Conservation (phyloP, 2,113 vertebrate species). For the Pogonocichla stellata region DNA sequence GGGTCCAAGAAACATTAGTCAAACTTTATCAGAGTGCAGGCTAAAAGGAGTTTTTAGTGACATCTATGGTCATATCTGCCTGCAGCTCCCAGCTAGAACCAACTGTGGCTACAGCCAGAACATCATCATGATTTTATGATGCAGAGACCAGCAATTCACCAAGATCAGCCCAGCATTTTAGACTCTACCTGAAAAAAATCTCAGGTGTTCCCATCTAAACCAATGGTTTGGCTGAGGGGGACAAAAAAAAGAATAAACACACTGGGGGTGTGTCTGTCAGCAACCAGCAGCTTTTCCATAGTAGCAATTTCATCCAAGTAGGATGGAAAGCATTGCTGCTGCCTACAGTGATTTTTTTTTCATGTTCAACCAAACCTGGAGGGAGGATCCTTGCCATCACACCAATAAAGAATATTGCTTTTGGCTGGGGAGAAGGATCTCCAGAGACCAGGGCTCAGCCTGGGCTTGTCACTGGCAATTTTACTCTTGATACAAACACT, state of each 20-base stretch:
- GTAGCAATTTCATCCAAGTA: not conserved
- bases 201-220: not conserved
- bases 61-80: not conserved
- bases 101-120: not conserved
- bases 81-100: not conserved
- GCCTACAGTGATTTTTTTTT: not conserved
- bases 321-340: not conserved
- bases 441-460: not conserved
- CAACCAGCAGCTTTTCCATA: not conserved
- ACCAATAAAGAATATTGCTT: not conserved
- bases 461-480: not conserved
- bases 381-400: not conserved
- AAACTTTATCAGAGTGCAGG: not conserved
- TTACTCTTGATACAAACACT: not conserved
- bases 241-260: not conserved
- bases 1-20: not conserved
- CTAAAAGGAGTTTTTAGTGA: not conserved
- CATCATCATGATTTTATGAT: not conserved
- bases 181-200: not conserved
- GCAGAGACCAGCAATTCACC: not conserved
- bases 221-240: not conserved
- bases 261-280: not conserved
- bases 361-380: not conserved
- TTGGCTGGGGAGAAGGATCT: not conserved
- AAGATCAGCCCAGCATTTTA: not conserved